phyloP scores from a whole-genome alignment of 1,140 invertebrate genomes.

The Drosophila asahinai region DNA sequence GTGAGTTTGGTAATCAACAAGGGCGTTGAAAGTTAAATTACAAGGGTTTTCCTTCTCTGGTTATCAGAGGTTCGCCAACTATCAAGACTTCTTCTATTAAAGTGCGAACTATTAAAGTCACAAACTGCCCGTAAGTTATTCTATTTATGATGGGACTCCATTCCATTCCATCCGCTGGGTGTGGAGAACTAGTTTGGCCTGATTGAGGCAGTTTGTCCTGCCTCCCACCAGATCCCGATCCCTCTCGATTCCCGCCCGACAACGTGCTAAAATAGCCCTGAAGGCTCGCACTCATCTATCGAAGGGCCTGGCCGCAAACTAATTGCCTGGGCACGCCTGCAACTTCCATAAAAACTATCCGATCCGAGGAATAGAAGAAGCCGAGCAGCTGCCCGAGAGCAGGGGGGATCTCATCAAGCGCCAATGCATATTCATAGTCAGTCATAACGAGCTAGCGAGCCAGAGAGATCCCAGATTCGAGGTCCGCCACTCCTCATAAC shows the following conservation, averaged over 20 bases:
- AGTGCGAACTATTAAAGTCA: constrained; percentile 37
- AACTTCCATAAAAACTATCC: neutral
- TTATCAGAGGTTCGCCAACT: constrained; percentile 1
- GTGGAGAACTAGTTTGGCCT: constrained; percentile 65
- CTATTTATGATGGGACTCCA: constrained; percentile 17
- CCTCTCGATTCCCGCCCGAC: constrained; percentile 5
- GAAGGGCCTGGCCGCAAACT: constrained; percentile 50
- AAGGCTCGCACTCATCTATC: constrained; percentile 21
- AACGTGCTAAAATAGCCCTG: constrained; percentile 68
- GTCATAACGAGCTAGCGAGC: constrained; percentile 47
- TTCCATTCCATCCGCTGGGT: constrained; percentile 30
- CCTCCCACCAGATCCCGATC: constrained; percentile 2
- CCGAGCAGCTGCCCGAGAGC: too few relatives aligned
- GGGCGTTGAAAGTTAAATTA: neutral
- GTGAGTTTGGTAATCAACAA: neutral
- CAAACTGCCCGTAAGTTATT: constrained; percentile 25
- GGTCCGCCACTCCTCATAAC: constrained; percentile 37
- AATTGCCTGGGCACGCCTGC: constrained; percentile 64
- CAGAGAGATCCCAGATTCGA: neutral
- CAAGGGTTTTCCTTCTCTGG: neutral
- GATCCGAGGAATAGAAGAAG: neutral
- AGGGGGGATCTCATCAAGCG: constrained; percentile 49
- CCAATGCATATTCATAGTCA: constrained; percentile 73
- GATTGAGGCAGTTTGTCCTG: constrained; percentile 26
- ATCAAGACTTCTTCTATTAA: constrained; percentile 5